These are phyloP conservation scores for Dipodomys spectabilis DNA, from an alignment of 2,113 vertebrate genomes.

Conservation along the genomic window DNA sequence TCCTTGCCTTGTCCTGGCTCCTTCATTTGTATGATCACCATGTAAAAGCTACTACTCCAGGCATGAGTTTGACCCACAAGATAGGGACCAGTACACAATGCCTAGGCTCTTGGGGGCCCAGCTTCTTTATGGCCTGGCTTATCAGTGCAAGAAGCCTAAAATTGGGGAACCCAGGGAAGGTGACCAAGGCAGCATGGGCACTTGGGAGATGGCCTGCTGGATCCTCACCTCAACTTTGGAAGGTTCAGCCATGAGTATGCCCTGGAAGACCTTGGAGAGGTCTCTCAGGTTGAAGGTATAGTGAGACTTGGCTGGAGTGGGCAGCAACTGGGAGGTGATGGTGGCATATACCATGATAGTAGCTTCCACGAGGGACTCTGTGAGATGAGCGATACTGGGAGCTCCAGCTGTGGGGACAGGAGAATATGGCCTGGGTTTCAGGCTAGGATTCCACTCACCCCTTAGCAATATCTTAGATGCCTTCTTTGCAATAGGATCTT, in stretches of 20 bases:
- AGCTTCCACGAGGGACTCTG: conserved; percentile 89
- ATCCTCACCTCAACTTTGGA: conserved; percentile 88
- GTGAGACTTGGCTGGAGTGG: conserved; percentile 95
- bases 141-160: neutral
- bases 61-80: neutral
- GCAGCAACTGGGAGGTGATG: conserved; percentile 93
- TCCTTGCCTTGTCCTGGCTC: neutral
- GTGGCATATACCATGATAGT: conserved; percentile 90
- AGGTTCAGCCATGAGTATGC: conserved; percentile 93
- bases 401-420: conserved; percentile 83
- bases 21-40: neutral
- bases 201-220: neutral
- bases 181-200: neutral
- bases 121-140: too few relatives aligned
- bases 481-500: neutral
- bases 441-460: neutral
- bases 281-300: conserved; percentile 97
- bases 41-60: neutral
- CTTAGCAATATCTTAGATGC: neutral
- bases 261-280: conserved; percentile 97
- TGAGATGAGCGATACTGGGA: conserved; percentile 85
- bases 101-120: neutral
- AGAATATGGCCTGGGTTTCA: neutral
- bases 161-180: neutral
- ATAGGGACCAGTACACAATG: neutral